Evolutionary conservation across 2,888 invertebrate species (phyloP), one percentile per base, ranked within the genome.

Genomic region (Drosophila affinis): DNA sequence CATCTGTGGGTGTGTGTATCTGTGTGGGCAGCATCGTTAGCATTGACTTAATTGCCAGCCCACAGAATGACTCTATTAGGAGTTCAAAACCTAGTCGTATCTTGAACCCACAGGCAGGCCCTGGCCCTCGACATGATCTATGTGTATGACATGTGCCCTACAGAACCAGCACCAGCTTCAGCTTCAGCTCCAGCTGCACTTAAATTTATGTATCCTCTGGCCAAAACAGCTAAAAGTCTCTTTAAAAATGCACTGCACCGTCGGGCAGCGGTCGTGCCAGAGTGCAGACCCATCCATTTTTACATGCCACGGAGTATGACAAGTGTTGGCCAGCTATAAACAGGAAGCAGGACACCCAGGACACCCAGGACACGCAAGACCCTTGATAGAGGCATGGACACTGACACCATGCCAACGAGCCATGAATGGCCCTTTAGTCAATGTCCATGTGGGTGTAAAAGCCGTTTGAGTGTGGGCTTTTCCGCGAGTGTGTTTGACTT

Each of bases 271-370:
- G 18, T 14, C 7, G 14, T 39, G 21, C n/a, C 49, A 32, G 24
- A 44, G 39, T 29, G 58, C 18, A 52, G 24, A 47, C 10, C 54
- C 68, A 64, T 72, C 45, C 52, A 70, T 60, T 78, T 72, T 58
- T 53, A 60, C 68, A 65, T 59, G 53, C 51, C 63, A 44, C 55
- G 62, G 54, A 65, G 63, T 73, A 69, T 85, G 82, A 75, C 72
- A 76, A 86, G 81, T 76, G 80, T 71, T 58, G 80, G 76, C 78
- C 88, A 86, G 59, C 75, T 76, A 68, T 63, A 78, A 82, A 78
- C 72, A 70, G 72, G 65, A 74, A 63, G 67, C 59, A 47, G 62
- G 57, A 46, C 32, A 45, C 34, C 39, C 27, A 65, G 29, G 5
- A 29, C 52, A 12, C 17, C 7, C 39, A 21, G 65, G 44, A 53